Percentiles rank a stretch among this genome's conserved stretches.
Conservation (phyloP, 2,113 vertebrate species). For the Phaethon lepturus region DNA sequence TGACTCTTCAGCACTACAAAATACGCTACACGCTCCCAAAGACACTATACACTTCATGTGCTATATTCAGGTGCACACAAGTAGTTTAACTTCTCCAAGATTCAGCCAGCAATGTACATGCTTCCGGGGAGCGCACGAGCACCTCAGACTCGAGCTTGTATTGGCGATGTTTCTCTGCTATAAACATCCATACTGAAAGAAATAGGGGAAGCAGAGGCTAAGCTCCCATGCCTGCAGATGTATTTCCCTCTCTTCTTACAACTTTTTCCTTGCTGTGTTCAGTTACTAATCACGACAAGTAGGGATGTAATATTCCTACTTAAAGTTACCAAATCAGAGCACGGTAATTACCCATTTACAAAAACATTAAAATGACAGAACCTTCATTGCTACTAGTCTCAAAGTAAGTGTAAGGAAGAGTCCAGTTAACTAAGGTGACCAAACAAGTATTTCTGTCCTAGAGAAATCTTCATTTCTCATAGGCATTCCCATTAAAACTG, state of each 20-base stretch:
- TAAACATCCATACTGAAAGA: neutral
- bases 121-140: neutral
- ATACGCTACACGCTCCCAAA: neutral
- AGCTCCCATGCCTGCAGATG: neutral
- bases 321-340: conserved; percentile 18
- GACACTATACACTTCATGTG: accelerated
- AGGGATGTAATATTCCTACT: conserved; percentile 2
- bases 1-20: neutral
- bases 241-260: neutral
- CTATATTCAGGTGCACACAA: neutral
- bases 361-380: neutral
- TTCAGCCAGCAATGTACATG: neutral
- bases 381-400: neutral
- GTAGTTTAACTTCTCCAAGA: neutral
- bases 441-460: neutral
- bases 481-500: neutral
- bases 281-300: neutral
- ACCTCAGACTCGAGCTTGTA: neutral
- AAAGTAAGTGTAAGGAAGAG: neutral
- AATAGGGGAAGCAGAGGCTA: neutral
- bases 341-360: conserved; percentile 25
- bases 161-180: neutral
- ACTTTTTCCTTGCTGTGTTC: neutral
- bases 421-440: neutral
- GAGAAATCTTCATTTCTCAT: neutral